Conservation (phyloP, 2,113 vertebrate genomes). For the Sinocyclocheilus grahami region DNA sequence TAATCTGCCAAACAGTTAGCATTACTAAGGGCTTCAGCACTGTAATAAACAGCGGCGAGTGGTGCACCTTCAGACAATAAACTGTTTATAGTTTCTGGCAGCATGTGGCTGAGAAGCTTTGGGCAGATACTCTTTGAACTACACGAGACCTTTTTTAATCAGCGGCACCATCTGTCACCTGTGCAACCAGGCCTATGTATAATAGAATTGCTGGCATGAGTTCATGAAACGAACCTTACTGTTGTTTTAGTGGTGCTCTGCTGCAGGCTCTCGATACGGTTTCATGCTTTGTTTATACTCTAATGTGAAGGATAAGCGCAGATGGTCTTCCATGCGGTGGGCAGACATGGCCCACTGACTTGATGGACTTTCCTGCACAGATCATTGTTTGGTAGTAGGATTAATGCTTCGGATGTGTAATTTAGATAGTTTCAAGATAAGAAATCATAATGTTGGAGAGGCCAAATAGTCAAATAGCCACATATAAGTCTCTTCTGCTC, state of each 20-base stretch:
- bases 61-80: background rate
- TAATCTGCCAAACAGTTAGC: constrained; percentile 31
- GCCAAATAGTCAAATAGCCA: background rate
- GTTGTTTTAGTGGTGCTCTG: constrained; percentile 20
- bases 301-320: constrained; percentile 40
- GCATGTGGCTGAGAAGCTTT: constrained; percentile 22
- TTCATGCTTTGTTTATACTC: background rate
- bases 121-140: constrained; percentile 19
- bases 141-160: constrained; percentile 41
- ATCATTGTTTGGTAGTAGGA: background rate
- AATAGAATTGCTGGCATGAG: constrained; percentile 9
- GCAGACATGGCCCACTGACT: background rate
- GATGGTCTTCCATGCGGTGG: background rate
- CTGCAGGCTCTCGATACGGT: constrained; percentile 2
- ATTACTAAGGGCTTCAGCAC: background rate
- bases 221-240: constrained; percentile 34
- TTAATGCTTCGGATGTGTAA: background rate
- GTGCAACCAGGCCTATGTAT: constrained; percentile 13
- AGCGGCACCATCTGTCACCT: constrained; percentile 42
- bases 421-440: background rate
- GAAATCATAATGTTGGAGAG: no score
- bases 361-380: background rate
- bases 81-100: background rate
- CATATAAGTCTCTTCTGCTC: background rate
- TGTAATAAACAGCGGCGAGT: constrained; percentile 20